Evolutionary conservation across 2,797 vertebrate genomes (phyloP).

Genomic region (Alectoris magna): DNA sequence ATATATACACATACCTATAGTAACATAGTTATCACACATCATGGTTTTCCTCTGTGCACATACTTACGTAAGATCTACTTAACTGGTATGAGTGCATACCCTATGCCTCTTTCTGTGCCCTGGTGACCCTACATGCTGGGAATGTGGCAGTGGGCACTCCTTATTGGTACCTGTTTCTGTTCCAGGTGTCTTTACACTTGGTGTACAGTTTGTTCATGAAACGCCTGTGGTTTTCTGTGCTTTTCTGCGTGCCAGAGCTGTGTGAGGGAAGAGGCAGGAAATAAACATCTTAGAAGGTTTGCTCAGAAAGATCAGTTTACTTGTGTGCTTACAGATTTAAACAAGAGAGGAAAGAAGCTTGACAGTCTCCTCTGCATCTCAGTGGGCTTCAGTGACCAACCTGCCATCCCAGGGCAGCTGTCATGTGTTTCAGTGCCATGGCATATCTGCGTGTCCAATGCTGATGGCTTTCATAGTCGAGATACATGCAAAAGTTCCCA

Average conservation of each 20-base stretch:
- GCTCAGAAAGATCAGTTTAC: background rate
- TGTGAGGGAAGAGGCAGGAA: background rate
- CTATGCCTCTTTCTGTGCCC: background rate
- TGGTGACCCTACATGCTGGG: background rate
- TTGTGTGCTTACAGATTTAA: background rate
- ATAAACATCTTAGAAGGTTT: background rate
- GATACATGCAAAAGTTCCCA: background rate
- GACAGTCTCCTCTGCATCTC: background rate
- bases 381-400: background rate
- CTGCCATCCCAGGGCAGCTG: background rate
- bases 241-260: background rate
- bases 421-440: background rate
- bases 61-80: background rate
- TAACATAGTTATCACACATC: background rate
- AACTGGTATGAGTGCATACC: background rate
- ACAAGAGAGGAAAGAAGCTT: background rate
- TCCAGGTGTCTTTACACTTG: background rate
- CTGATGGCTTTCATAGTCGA: background rate
- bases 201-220: background rate
- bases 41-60: background rate
- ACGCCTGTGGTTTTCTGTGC: background rate
- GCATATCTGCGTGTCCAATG: background rate
- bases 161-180: background rate
- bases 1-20: fast-evolving
- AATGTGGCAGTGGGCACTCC: background rate